Evolutionary conservation across 1,140 invertebrate species (phyloP).

Genomic region (Leucophenga varia): DNA sequence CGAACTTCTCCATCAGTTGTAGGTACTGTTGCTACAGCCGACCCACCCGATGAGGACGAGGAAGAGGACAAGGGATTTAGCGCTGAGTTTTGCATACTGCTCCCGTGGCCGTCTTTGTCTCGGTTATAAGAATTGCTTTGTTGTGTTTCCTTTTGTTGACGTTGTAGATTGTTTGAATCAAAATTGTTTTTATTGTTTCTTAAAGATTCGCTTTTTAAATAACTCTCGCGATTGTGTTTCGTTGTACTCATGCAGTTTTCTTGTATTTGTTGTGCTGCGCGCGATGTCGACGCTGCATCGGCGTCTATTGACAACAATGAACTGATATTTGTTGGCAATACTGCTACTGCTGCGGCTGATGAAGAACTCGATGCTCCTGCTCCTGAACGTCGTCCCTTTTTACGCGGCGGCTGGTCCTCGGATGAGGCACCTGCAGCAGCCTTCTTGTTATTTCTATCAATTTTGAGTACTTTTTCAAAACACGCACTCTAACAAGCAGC

Average conservation of each 20-base stretch:
- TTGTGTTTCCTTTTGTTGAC: background rate
- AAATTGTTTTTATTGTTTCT: slow-evolving; percentile 18
- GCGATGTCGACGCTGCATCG: slow-evolving; percentile 19
- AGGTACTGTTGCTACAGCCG: slow-evolving; percentile 16
- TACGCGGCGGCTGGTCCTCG: slow-evolving; percentile 58
- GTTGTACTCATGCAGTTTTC: background rate
- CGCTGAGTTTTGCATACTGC: slow-evolving; percentile 41
- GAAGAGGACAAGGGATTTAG: slow-evolving; percentile 23
- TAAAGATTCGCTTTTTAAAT: slow-evolving; percentile 17
- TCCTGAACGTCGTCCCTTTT: slow-evolving; percentile 55
- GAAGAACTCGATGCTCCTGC: slow-evolving; percentile 35
- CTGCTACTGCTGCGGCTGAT: slow-evolving; percentile 16
- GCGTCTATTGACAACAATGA: slow-evolving; percentile 13
- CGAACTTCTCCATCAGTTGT: slow-evolving; percentile 10
- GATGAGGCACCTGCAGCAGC: slow-evolving; percentile 56
- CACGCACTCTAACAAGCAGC: slow-evolving; percentile 44
- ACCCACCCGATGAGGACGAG: slow-evolving; percentile 19
- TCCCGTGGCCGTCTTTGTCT: slow-evolving; percentile 8
- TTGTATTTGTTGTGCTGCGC: slow-evolving; percentile 14
- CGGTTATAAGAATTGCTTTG: slow-evolving; percentile 1
- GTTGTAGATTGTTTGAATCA: background rate
- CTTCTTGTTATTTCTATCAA: slow-evolving; percentile 57
- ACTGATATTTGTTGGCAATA: slow-evolving; percentile 14
- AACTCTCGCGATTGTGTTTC: slow-evolving; percentile 6
- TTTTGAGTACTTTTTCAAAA: slow-evolving; percentile 55